Evolutionary conservation across 2,888 invertebrate genomes (phyloP).

Genomic region (Drosophila buzzatii): DNA sequence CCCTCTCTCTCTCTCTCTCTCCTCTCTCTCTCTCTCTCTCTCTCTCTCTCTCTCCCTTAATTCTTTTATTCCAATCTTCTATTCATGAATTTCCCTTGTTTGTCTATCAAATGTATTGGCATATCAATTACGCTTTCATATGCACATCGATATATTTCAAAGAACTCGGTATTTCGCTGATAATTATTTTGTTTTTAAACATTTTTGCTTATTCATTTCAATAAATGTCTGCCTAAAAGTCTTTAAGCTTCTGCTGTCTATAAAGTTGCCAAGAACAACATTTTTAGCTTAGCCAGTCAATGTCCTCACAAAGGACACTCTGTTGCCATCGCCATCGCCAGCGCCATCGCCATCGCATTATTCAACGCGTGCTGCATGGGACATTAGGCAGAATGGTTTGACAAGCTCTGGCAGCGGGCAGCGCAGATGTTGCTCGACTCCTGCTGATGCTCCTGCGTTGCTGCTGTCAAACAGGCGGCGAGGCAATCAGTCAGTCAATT

Average conservation of each 20-base stretch:
- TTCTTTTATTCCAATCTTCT: background rate
- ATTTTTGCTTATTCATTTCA: conserved; percentile 1
- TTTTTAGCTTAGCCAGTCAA: conserved; percentile 14
- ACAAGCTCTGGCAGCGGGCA: conserved; percentile 2
- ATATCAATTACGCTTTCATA: background rate
- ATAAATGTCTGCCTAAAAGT: conserved; percentile 1
- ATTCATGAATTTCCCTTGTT: conserved; percentile 4
- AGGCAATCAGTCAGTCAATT: conserved; percentile 70
- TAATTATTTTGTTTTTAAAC: background rate
- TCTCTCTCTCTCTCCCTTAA: background rate
- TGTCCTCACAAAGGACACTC: conserved; percentile 5
- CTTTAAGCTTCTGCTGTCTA: conserved; percentile 3
- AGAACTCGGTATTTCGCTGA: background rate
- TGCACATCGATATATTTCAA: background rate
- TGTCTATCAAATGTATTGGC: conserved; percentile 13
- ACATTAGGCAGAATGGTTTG: conserved; percentile 40
- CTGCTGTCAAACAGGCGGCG: conserved; percentile 59
- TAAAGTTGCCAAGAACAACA: conserved; percentile 8
- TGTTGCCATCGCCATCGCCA: conserved; percentile 36
- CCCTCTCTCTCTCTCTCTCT: background rate
- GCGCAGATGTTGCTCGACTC: conserved; percentile 54
- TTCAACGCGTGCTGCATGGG: conserved; percentile 48
- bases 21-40: background rate
- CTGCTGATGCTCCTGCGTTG: conserved; percentile 1
- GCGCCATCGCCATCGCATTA: conserved; percentile 42